These are phyloP conservation scores for Thoracochromis brauschi DNA, from an alignment of 2,113 vertebrate species.

Conservation along the genomic window DNA sequence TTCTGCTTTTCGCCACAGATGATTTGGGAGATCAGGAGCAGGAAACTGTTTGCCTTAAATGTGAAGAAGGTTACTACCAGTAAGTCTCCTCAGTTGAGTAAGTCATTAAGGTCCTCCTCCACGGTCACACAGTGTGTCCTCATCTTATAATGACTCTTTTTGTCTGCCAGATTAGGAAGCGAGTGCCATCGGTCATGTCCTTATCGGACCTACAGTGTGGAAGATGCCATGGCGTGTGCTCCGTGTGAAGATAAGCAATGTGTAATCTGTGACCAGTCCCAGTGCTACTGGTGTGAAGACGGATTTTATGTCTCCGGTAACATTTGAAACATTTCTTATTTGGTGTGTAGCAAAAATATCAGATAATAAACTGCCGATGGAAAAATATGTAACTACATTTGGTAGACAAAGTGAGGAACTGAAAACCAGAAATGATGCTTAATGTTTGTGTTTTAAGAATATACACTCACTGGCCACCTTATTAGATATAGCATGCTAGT, in stretches of 20 bases:
- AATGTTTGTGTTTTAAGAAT: background rate
- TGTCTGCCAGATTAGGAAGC: conserved; percentile 68
- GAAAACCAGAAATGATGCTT: background rate
- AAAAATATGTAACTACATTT: background rate
- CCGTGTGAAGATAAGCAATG: conserved; percentile 70
- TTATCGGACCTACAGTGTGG: conserved; percentile 72
- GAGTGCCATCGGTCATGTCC: conserved; percentile 80
- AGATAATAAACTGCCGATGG: background rate
- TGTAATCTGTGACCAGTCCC: conserved; percentile 70
- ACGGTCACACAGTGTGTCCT: background rate
- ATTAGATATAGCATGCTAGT: background rate
- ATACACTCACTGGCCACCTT: background rate
- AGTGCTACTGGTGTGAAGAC: conserved; percentile 79
- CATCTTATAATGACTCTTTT: background rate
- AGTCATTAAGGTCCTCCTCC: background rate
- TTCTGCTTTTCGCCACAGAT: conserved; percentile 29
- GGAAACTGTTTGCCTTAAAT: conserved; percentile 53
- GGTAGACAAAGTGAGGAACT: background rate
- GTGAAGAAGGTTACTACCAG: conserved; percentile 63
- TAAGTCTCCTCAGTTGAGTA: conserved; percentile 15
- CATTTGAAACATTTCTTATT: background rate
- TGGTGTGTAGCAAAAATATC: background rate
- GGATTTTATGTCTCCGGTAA: conserved; percentile 79
- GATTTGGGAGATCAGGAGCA: conserved; percentile 4
- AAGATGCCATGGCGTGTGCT: conserved; percentile 58